Percentiles rank a stretch among this genome's conserved stretches.
Evolutionary conservation across 2,888 invertebrate genomes (phyloP).

Genomic region (Cheilosia grossa): DNA sequence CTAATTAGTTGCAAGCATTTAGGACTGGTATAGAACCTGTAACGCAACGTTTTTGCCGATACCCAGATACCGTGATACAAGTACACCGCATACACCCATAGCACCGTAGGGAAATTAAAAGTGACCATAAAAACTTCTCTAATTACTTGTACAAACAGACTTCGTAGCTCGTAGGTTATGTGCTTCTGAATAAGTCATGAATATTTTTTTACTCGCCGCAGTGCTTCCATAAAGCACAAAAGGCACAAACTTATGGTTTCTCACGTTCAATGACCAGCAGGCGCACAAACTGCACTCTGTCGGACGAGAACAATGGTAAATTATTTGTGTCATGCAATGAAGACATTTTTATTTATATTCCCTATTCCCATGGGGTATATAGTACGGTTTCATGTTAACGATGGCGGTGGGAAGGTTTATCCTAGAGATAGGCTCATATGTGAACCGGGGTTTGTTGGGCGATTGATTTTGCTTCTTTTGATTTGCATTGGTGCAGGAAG

Average conservation of each 20-base stretch:
- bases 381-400: neutral
- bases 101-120: conserved; percentile 67
- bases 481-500: too few species aligned
- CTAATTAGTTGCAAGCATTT: conserved; percentile 59
- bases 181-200: conserved; percentile 61
- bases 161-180: conserved; percentile 25
- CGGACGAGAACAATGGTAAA: conserved; percentile 43
- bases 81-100: neutral
- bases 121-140: conserved; percentile 66
- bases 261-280: conserved; percentile 45
- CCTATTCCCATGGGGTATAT: conserved; percentile 10
- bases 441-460: neutral
- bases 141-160: conserved; percentile 50
- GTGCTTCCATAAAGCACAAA: conserved; percentile 16
- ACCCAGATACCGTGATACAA: neutral
- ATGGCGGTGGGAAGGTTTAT: neutral
- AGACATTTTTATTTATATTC: conserved; percentile 45
- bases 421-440: neutral
- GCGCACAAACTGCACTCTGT: conserved; percentile 17
- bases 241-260: conserved; percentile 63
- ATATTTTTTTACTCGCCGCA: neutral
- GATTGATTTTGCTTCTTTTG: neutral
- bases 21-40: conserved; percentile 35
- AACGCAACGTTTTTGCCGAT: conserved; percentile 29
- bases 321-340: conserved; percentile 68